Percentiles rank a stretch among this genome's conserved stretches.
Conservation (phyloP, 2,888 invertebrate species). For the Eustalomyia histrio region DNA sequence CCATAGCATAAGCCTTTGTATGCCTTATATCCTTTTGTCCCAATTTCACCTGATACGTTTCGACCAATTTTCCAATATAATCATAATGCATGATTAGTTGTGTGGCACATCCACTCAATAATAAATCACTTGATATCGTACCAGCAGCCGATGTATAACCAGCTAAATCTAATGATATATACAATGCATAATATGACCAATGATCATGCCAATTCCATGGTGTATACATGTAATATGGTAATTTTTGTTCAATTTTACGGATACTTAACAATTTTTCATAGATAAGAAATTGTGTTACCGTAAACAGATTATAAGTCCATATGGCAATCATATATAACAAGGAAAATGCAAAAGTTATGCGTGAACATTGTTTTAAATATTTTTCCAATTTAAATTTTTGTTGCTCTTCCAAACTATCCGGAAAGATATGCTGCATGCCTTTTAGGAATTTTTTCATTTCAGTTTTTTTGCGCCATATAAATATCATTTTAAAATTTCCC, state of each 20-base stretch:
- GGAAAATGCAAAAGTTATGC: slow-evolving; percentile 69
- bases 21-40: not conserved
- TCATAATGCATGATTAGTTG: slow-evolving; percentile 77
- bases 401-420: slow-evolving; percentile 16
- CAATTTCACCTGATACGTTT: slow-evolving; percentile 54
- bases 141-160: slow-evolving; percentile 73
- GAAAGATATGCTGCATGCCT: slow-evolving; percentile 44
- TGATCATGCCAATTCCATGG: slow-evolving; percentile 70
- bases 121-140: slow-evolving; percentile 74
- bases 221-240: slow-evolving; percentile 71
- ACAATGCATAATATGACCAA: slow-evolving; percentile 71
- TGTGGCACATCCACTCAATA: slow-evolving; percentile 73
- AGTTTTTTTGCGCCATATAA: slow-evolving; percentile 71
- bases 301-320: slow-evolving; percentile 75
- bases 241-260: slow-evolving; percentile 63
- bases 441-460: slow-evolving; percentile 54
- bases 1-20: slow-evolving; percentile 24
- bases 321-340: slow-evolving; percentile 73
- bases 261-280: slow-evolving; percentile 68
- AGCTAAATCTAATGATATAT: slow-evolving; percentile 68
- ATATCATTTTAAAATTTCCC: slow-evolving; percentile 72
- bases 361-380: slow-evolving; percentile 65
- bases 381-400: slow-evolving; percentile 14
- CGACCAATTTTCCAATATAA: slow-evolving; percentile 67
- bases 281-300: slow-evolving; percentile 69